Evolutionary conservation across 2,797 vertebrate species (phyloP), one percentile per base, ranked within the genome.

Genomic region (Anabacerthia variegaticeps): DNA sequence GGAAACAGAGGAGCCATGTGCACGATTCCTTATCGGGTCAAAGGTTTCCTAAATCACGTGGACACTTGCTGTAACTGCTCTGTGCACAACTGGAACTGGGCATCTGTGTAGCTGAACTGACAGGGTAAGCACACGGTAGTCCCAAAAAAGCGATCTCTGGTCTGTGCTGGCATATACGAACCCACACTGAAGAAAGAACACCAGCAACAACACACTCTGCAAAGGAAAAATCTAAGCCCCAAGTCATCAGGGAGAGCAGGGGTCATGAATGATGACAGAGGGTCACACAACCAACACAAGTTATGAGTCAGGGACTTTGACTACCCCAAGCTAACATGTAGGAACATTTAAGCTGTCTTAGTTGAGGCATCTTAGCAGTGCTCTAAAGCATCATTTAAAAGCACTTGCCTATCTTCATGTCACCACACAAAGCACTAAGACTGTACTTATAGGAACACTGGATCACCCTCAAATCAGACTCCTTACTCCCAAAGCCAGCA

Each of bases 41-140:
- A 91, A 94, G 83, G 67, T 71, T 87, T 90, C 74, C 91, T 56
- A 32, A 76, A 66, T 69, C 66, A 84, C 58, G 14, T 27, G 79
- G 59, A 21, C 79, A 61, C 49, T 7, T 54, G 65, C 26, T 77
- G 59, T 27, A 67, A 23, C 41, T 79, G 43, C 36, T 58, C 80
- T n/a, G 56, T 20, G 61, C 30, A 5, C 23, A 52, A 71, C 2
- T 11, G 82, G 34, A 84, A 71, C 30, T 0, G 0, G 41, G 41
- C 59, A 79, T 22, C 56, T 1, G 4, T 27, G 56, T 16, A 76
- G 71, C 34, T 73, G 20, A 79, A 67, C 7, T 16, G 41, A 69
- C 48, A 22, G 41, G 23, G 39, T 27, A 78, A 88, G 32, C 41
- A 48, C 1, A 4, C 10, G 10, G 20, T 7, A 54, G 48, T 69